Percentiles rank a stretch among this genome's conserved stretches.
Conservation (phyloP, 2,888 invertebrate genomes). For the Athripsodes cinereus region DNA sequence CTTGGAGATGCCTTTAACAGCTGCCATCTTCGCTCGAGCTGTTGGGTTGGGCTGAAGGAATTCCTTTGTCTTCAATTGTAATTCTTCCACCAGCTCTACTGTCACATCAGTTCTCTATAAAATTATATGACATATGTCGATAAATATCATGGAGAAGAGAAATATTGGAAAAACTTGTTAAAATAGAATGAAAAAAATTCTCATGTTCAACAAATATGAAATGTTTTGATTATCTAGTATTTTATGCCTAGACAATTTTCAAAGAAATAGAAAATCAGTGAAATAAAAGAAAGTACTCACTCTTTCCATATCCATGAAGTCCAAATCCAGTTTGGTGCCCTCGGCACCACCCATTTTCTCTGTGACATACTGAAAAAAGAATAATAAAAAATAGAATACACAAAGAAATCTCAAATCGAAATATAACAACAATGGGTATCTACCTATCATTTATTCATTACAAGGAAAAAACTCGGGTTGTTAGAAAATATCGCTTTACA, state of each 20-base stretch:
- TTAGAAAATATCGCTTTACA: too few species aligned
- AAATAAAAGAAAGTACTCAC: conserved; percentile 65
- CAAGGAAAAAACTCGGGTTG: too few species aligned
- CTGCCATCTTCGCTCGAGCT: conserved; percentile 90
- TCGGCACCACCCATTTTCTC: conserved; percentile 99
- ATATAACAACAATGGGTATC: too few species aligned
- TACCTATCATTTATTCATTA: too few species aligned
- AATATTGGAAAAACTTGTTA: too few species aligned
- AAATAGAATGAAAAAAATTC: too few species aligned
- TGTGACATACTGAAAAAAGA: conserved; percentile 86
- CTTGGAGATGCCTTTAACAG: conserved; percentile 93
- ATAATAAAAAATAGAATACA: too few species aligned
- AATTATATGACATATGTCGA: neutral
- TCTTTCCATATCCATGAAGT: conserved; percentile 98
- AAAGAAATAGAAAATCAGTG: too few species aligned
- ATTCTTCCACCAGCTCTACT: conserved; percentile 92
- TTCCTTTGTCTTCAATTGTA: conserved; percentile 96
- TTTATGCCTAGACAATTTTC: too few species aligned
- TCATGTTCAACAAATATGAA: too few species aligned
- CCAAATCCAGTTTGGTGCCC: conserved; percentile 97
- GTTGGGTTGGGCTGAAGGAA: conserved; percentile 99
- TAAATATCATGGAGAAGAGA: neutral
- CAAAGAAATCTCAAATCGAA: too few species aligned
- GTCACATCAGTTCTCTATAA: conserved; percentile 95
- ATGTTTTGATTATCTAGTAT: too few species aligned